Percentiles rank a stretch among this genome's conserved stretches.
phyloP scores from a whole-genome alignment of 2,797 vertebrate genomes.

The Atherinosoma microstoma region DNA sequence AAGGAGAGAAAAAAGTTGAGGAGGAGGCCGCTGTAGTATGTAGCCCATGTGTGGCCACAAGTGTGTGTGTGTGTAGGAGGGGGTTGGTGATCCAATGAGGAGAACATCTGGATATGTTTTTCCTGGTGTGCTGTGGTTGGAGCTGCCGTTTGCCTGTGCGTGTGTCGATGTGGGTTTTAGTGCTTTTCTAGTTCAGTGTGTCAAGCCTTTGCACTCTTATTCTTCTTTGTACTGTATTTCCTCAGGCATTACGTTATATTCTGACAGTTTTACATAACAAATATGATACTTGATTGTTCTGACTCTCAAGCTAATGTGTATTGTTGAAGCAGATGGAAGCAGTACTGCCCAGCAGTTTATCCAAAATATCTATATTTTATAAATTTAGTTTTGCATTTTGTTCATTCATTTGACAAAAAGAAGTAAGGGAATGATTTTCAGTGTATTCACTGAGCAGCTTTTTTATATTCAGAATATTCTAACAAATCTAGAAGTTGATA shows the following conservation, averaged over 20 bases:
- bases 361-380: conserved; percentile 16
- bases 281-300: conserved; percentile 26
- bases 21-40: conserved; percentile 60
- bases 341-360: background rate
- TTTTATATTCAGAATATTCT: too few species aligned
- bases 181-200: conserved; percentile 64
- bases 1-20: conserved; percentile 46
- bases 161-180: conserved; percentile 45
- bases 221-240: conserved; percentile 46
- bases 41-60: conserved; percentile 63
- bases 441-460: too few species aligned
- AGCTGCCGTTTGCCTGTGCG: conserved; percentile 56
- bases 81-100: conserved; percentile 72
- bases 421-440: background rate
- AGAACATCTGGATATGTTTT: conserved; percentile 83
- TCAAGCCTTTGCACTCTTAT: conserved; percentile 52
- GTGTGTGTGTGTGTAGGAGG: conserved; percentile 41
- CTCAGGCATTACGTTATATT: conserved; percentile 34
- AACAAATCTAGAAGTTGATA: too few species aligned
- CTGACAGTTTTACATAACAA: conserved; percentile 32
- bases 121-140: conserved; percentile 74
- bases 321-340: conserved; percentile 40
- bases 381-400: background rate
- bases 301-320: background rate
- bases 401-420: background rate